Conservation (phyloP, 2,797 vertebrate species). For the Coracias cyanogaster region DNA sequence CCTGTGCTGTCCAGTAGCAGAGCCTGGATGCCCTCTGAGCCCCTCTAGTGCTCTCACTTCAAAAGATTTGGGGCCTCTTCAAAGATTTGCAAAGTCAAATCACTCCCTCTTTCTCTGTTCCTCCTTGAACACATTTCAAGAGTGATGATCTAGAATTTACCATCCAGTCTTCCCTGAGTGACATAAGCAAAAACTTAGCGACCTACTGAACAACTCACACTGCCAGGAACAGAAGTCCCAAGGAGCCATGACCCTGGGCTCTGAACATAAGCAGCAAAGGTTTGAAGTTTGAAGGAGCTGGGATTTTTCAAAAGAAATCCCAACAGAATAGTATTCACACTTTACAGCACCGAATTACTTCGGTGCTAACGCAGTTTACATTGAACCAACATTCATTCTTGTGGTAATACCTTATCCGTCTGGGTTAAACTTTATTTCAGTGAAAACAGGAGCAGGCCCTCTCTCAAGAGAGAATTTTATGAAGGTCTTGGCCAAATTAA, state of each 20-base stretch:
- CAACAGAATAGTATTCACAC: not conserved
- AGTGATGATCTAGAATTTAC: not conserved
- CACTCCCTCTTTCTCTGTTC: not conserved
- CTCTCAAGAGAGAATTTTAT: not conserved
- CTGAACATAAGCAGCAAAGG: not conserved
- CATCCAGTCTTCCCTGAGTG: not conserved
- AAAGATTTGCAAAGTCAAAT: not conserved
- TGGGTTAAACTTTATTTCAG: not conserved
- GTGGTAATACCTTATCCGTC: not conserved
- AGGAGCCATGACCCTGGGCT: not conserved
- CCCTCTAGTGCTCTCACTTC: not conserved
- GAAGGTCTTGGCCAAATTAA: not conserved
- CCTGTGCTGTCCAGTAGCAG: not conserved
- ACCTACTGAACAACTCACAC: not conserved
- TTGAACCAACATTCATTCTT: not conserved
- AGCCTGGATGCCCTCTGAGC: not conserved
- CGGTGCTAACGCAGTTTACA: not conserved
- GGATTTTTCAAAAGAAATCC: not conserved
- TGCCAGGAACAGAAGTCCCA: not conserved
- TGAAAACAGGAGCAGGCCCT: not conserved
- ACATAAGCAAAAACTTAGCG: not conserved
- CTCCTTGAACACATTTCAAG: not conserved
- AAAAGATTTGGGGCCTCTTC: not conserved
- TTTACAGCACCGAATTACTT: not conserved
- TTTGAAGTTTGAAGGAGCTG: not conserved